Percentiles rank a stretch among this genome's conserved stretches.
Conservation (phyloP, 2,113 vertebrate species). For the Protobothrops flavoviridis region DNA sequence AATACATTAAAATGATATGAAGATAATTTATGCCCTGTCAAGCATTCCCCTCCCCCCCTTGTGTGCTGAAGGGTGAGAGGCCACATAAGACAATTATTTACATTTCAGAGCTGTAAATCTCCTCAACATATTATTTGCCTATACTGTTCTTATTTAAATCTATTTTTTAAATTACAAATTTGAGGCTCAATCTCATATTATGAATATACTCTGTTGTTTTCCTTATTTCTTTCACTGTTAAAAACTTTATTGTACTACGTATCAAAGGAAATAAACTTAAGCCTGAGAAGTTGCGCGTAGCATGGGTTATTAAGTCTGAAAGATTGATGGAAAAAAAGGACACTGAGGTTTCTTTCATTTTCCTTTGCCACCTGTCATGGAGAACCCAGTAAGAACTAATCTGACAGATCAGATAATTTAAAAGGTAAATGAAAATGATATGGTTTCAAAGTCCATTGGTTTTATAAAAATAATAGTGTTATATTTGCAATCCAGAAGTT, state of each 20-base stretch:
- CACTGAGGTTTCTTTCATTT: neutral
- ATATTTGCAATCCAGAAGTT: neutral
- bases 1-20: neutral
- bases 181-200: neutral
- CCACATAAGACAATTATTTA: neutral
- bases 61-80: neutral
- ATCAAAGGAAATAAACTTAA: neutral
- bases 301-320: neutral
- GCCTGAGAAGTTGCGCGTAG: too few relatives aligned
- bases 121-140: neutral
- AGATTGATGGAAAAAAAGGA: neutral
- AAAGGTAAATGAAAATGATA: neutral
- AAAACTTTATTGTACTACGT: neutral
- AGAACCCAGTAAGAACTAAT: neutral
- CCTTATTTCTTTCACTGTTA: neutral
- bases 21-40: neutral
- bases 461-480: neutral
- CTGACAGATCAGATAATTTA: neutral
- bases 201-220: neutral
- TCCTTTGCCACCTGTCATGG: neutral
- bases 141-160: neutral
- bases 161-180: neutral
- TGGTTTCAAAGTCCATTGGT: neutral
- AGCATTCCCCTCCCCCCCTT: neutral
- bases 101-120: neutral